These are phyloP conservation scores for Moxostoma hubbsi DNA, from an alignment of 2,797 vertebrate species.

Conservation along the genomic window DNA sequence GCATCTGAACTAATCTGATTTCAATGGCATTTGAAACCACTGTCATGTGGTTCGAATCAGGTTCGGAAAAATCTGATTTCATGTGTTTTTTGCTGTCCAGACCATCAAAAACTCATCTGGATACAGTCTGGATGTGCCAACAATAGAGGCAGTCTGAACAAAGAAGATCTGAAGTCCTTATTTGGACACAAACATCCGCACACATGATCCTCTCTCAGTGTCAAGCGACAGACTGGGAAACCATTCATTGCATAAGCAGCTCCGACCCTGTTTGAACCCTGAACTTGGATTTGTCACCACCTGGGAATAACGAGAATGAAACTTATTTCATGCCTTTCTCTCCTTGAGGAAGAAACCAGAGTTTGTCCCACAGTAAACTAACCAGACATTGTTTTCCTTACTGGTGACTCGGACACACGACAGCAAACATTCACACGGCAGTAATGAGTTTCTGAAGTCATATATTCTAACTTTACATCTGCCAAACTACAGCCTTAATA, in stretches of 20 bases:
- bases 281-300: slow-evolving; percentile 67
- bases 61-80: too few relatives aligned
- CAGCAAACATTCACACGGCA: too few relatives aligned
- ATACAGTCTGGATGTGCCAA: too few relatives aligned
- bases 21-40: too few relatives aligned
- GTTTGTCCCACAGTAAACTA: slow-evolving; percentile 69
- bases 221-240: slow-evolving; percentile 46
- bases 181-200: slow-evolving; percentile 61
- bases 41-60: too few relatives aligned
- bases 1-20: too few relatives aligned
- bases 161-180: slow-evolving; percentile 60
- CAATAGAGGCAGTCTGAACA: too few relatives aligned
- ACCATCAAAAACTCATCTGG: too few relatives aligned
- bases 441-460: too few relatives aligned
- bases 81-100: too few relatives aligned
- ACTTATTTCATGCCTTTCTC: slow-evolving; percentile 55
- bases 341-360: slow-evolving; percentile 59
- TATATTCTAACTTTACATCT: too few relatives aligned
- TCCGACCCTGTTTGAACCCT: slow-evolving; percentile 59
- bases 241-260: slow-evolving; percentile 66
- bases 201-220: slow-evolving; percentile 47
- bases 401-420: too few relatives aligned
- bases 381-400: slow-evolving; percentile 51
- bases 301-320: slow-evolving; percentile 71
- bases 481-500: not conserved